Evolutionary conservation across 2,113 vertebrate species (phyloP).

Genomic region (Polypterus bichir): DNA sequence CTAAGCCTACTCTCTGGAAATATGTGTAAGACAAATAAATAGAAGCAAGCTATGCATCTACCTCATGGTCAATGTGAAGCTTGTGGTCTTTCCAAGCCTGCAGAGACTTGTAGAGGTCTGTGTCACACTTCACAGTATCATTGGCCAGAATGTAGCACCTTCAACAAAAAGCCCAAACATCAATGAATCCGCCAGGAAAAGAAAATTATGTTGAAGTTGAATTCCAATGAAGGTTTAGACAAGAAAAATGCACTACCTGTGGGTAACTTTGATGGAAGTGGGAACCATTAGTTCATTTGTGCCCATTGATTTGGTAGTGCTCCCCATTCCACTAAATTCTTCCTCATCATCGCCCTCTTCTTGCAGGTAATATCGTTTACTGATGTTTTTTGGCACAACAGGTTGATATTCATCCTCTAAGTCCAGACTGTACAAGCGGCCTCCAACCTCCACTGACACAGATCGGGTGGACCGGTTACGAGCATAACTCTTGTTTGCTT

Average conservation of each 20-base stretch:
- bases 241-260: constrained; percentile 51
- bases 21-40: not conserved
- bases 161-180: constrained; percentile 11
- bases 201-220: not conserved
- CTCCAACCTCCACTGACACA: constrained; percentile 52
- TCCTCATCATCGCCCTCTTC: constrained; percentile 45
- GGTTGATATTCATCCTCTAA: constrained; percentile 51
- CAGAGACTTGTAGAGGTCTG: constrained; percentile 80
- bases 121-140: constrained; percentile 80
- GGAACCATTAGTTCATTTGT: constrained; percentile 45
- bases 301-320: constrained; percentile 40
- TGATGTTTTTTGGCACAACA: constrained; percentile 47
- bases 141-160: constrained; percentile 94
- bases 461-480: constrained; percentile 71
- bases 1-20: not conserved
- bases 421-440: constrained; percentile 50
- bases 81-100: constrained; percentile 97
- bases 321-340: constrained; percentile 70
- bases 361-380: constrained; percentile 32
- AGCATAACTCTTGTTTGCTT: constrained; percentile 40
- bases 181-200: not conserved
- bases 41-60: constrained; percentile 25
- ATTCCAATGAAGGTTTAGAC: not conserved
- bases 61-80: constrained; percentile 90
- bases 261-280: constrained; percentile 81